Evolutionary conservation across 2,888 invertebrate species (phyloP), one percentile per base, ranked within the genome.

Genomic region (Cylloceria caligata): DNA sequence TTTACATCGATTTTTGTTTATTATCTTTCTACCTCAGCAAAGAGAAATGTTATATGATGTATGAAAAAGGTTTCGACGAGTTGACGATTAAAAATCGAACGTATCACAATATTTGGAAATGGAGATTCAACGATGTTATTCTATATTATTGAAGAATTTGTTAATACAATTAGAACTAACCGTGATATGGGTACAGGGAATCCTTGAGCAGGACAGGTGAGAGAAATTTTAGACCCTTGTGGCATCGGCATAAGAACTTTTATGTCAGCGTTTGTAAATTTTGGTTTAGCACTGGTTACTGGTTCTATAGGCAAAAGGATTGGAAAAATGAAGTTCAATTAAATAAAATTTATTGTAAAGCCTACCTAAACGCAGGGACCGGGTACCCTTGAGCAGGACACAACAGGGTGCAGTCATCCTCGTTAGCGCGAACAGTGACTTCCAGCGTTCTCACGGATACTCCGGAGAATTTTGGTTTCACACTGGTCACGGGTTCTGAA

Each of bases 401-500:
- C 62, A 94, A 88, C 49, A 95, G 86, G 21, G 95, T 94, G 71
- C 89, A 89, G 88, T 89, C 79, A 89, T 88, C 88, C 88, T 91
- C 91, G 88, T 91, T 93, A 30, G 73, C 57, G 87, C 93, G 92
- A 60, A 83, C 85, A 21, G 83, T 86, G 19, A 84, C 86, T 21
- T 92, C 90, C 60, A 92, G 86, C 68, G 88, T 88, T 83, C 88
- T 86, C 52, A 90, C 91, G 34, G 88, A 88, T 49, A 85, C 88
- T 74, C 91, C 90, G 76, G 92, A 89, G 83, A 93, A 92, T 86
- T 96, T 96, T 84, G 96, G 96, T 86, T 95, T 94, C 81, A 95
- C 95, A 92, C 95, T 95, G 93, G 96, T 95, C 94, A 96, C 95
- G 87, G 96, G 96, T 94, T 96, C 96, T 96, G 90, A 13, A 39